Evolutionary conservation across 53 echinoderm and acorn worm species (phyloP), one percentile per base, ranked within the genome.

Genomic region (Echinarachnius parma): DNA sequence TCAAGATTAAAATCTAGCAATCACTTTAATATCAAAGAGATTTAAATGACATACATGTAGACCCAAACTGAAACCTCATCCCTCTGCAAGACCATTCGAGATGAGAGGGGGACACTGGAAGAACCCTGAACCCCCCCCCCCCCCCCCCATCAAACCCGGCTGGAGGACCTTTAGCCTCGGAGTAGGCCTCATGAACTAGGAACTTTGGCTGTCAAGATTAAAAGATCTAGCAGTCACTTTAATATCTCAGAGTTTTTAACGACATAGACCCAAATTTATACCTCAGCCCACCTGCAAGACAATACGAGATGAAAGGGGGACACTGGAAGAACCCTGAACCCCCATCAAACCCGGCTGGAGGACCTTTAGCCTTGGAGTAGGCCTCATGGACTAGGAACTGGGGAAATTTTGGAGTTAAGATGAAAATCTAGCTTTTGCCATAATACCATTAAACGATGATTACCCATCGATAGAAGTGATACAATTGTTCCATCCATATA

Each of bases 91-190:
- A 47, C 82, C 83, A 14, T 87, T 84, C 20, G 91, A 44, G 7
- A 53, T 92, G 25, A 76, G 78, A 42, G 93, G 93, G n/a, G 95
- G 91, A 29, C 80, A 75, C 52, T 82, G 81, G 78, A 90, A 91
- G 74, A 79, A 79, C 26, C 75, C 60, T 5, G 84, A 87, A 30
- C 78, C 76, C 9, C n/a, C n/a, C n/a, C n/a, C n/a, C n/a, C n/a
- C n/a, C n/a, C n/a, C n/a, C n/a, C 60, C 84, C 31, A 81, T 68
- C 10, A 59, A 83, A 26, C 79, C 82, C 34, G 96, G 96, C 16
- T 91, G 96, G 91, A 75, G 86, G 77, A 85, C 84, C 21, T 93
- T 86, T 59, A 86, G 80, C 45, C 80, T 93, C 27, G 93, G 93
- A 1, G 60, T 93, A 1, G 80, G 76, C 52, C 83, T 83, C 29